Percentiles rank a stretch among this genome's conserved stretches.
phyloP scores from a whole-genome alignment of 2,797 vertebrate species.

The Arrhamphus sclerolepis region DNA sequence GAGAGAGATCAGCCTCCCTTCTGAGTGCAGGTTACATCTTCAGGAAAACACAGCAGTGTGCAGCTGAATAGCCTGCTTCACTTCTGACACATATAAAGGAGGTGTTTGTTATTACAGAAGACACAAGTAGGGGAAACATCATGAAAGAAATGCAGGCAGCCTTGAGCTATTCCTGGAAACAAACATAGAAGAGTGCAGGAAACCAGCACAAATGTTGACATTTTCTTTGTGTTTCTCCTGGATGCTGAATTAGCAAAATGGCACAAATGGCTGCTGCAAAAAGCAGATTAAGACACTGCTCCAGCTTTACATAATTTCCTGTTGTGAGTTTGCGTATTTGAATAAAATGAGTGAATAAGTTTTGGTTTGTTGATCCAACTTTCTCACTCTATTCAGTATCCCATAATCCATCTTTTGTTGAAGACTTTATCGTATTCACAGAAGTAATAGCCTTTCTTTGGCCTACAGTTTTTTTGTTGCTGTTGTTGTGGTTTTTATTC shows the following conservation, averaged over 20 bases:
- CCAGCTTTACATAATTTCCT: constrained; percentile 6
- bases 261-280: constrained; percentile 37
- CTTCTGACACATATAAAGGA: constrained; percentile 8
- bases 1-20: constrained; percentile 3
- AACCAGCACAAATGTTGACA: constrained; percentile 41
- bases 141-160: constrained; percentile 36
- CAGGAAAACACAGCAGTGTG: not conserved
- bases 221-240: constrained; percentile 27
- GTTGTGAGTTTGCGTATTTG: not conserved
- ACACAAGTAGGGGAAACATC: constrained; percentile 14
- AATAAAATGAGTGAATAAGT: constrained; percentile 26
- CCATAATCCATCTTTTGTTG: constrained; percentile 53
- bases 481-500: not conserved
- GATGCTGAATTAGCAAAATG: constrained; percentile 31
- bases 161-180: constrained; percentile 25
- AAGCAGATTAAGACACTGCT: constrained; percentile 39
- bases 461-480: constrained; percentile 10
- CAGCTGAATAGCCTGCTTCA: constrained; percentile 3
- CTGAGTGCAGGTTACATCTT: constrained; percentile 2
- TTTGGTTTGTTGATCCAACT: constrained; percentile 42
- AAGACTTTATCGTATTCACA: constrained; percentile 22
- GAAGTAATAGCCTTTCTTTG: constrained; percentile 23
- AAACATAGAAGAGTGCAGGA: constrained; percentile 17
- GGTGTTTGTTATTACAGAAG: constrained; percentile 24
- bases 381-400: constrained; percentile 24